Conservation (phyloP, 2,113 vertebrate genomes). For the Ariopsis seemanni region DNA sequence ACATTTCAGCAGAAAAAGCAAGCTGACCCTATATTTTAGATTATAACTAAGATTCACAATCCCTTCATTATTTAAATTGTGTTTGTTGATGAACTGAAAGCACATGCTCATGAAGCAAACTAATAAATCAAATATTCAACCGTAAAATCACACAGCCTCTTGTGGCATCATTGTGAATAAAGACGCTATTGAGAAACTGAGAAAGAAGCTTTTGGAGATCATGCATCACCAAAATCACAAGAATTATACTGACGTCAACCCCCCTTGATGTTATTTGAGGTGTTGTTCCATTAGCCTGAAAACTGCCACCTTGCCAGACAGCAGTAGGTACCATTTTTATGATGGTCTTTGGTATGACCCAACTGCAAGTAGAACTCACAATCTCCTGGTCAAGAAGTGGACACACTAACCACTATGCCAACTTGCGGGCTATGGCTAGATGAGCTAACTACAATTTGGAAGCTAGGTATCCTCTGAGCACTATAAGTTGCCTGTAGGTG, state of each 20-base stretch:
- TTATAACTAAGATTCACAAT: neutral
- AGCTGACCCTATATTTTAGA: neutral
- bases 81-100: neutral
- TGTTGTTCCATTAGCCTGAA: neutral
- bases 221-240: neutral
- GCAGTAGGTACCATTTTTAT: no score
- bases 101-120: neutral
- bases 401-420: no score
- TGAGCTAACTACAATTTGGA: neutral
- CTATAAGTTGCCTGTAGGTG: no score
- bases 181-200: neutral
- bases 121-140: slow-evolving; percentile 1
- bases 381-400: no score
- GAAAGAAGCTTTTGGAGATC: neutral
- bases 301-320: neutral
- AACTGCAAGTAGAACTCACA: no score
- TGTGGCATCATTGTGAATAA: neutral
- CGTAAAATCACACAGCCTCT: neutral
- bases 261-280: neutral
- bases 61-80: neutral
- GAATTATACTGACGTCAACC: neutral
- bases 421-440: no score
- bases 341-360: no score
- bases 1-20: neutral
- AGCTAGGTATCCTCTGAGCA: neutral